Base-by-base conservation (phyloP, 2,113 vertebrate species). In the Macrotis lagotis region DNA sequence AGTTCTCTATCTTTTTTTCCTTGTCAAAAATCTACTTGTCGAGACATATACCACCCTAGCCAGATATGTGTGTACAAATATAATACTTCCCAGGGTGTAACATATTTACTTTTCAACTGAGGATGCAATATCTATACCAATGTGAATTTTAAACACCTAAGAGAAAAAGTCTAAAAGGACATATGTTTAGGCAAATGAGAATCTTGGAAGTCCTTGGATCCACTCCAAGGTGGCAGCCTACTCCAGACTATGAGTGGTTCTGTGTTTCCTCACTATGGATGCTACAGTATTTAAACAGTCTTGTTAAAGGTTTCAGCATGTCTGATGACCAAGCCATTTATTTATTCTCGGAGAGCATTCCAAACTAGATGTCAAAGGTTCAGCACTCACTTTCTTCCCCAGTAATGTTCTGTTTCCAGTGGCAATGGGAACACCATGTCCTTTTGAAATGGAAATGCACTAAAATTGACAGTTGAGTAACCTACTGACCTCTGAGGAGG, bases 401-500 rank as follows among this genome's bases (percentile, higher is more conserved):
- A 95, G 91, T 94, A 95, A 44, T 50, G 89, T 52, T 83, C 37
- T 31, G 50, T 31, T n/a, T 44, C 49, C 25, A 44, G 55, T 93
- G 26, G 55, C 0, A 0, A 91, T 94, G 91, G 74, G 94, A 66
- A 97, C 92, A 51, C 48, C 3, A 16, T 94, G 90, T 92, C 53
- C 94, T 93, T 92, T 14, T 74, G 93, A 92, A 92, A 97, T 53
- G 90, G 53, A 96, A 92, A 66, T 25, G 93, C 49, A 25, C 92
- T 89, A 55, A 89, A 96, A 97, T 92, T 66, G 92, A 95, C 93
- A 91, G 51, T 89, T 24, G 31, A 96, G 93, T 93, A 88, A 95
- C 55, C 50, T 8, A 16, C 50, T 88, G 90, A 96, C 53, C 92
- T 97, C 94, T 37, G 92, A 95, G 47, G 37, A 94, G 93, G 90